These are phyloP conservation scores for Epinephelus coioides DNA, from an alignment of 2,797 vertebrate species.

Conservation along the genomic window DNA sequence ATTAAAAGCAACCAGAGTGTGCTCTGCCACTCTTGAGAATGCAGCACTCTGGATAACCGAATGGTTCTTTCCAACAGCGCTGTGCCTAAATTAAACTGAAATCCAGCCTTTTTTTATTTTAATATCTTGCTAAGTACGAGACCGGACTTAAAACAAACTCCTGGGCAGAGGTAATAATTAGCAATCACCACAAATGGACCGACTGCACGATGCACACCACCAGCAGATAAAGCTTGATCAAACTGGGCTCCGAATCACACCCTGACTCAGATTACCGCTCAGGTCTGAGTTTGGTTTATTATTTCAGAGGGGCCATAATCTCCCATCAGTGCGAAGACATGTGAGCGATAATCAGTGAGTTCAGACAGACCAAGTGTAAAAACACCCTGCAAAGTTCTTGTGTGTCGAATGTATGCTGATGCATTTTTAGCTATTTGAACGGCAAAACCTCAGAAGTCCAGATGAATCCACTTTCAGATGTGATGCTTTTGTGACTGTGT, in stretches of 20 bases:
- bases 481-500: constrained; percentile 74
- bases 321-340: constrained; percentile 32
- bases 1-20: too few relatives aligned
- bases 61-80: too few relatives aligned
- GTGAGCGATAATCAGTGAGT: constrained; percentile 31
- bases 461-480: constrained; percentile 65
- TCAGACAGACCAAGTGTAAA: constrained; percentile 39
- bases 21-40: too few relatives aligned
- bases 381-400: constrained; percentile 18
- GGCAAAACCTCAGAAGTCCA: constrained; percentile 67
- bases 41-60: too few relatives aligned
- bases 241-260: constrained; percentile 27
- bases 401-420: constrained; percentile 80
- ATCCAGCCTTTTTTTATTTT: background rate
- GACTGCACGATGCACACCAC: constrained; percentile 26
- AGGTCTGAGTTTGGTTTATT: constrained; percentile 46
- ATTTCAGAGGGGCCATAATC: constrained; percentile 38
- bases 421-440: constrained; percentile 68
- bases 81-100: background rate
- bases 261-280: constrained; percentile 17
- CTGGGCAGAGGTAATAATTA: constrained; percentile 26
- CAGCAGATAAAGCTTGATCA: constrained; percentile 27
- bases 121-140: background rate
- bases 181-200: constrained; percentile 21
- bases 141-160: background rate